Base-by-base conservation (phyloP, 2,113 vertebrate species). In the Gallinago jamesoni region DNA sequence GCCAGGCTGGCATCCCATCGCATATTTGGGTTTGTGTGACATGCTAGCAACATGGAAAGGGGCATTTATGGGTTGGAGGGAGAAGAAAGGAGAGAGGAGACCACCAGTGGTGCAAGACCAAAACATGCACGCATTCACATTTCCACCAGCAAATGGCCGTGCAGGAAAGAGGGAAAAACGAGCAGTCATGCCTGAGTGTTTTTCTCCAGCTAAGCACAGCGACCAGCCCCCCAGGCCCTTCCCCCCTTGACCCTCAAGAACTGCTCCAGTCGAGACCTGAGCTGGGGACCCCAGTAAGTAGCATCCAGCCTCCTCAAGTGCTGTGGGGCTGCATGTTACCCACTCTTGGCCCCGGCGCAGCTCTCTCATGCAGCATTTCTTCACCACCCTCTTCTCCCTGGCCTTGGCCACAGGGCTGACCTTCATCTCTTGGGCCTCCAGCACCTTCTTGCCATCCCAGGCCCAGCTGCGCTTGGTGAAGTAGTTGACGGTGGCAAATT, bases 381-480 rank as follows among this genome's bases (percentile, higher is more conserved):
- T 85, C 50, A 78, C 76, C 41, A 4, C 56, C 48, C 37, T 24
- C 53, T 52, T 19, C 24, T 52, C 69, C 8, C 55, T 5, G 43
- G 84, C 81, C 80, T n/a, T 11, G 67, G 82, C 78, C 68, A 37
- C 52, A 14, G 30, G 47, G 93, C 99, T 99, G 98, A 99, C 99
- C 99, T 99, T 99, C 97, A 98, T 98, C 86, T 99, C 99, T 97
- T 99, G 98, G 84, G 98, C 98, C 90, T 99, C 99, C 95, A 98
- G 97, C 59, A 97, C 97, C 94, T 99, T 99, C 98, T 99, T 99
- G 95, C 99, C 99, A 97, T 99, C 99, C 99, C 99, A 99, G 77
- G 99, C 99, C 99, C 99, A 99, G 97, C 99, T 99, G 92, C 99
- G 98, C 92, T 99, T 99, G 97, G 99, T 99, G 98, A 99, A 99